Base-by-base conservation (phyloP, 2,888 invertebrate genomes). In the Frankliniella fusca region DNA sequence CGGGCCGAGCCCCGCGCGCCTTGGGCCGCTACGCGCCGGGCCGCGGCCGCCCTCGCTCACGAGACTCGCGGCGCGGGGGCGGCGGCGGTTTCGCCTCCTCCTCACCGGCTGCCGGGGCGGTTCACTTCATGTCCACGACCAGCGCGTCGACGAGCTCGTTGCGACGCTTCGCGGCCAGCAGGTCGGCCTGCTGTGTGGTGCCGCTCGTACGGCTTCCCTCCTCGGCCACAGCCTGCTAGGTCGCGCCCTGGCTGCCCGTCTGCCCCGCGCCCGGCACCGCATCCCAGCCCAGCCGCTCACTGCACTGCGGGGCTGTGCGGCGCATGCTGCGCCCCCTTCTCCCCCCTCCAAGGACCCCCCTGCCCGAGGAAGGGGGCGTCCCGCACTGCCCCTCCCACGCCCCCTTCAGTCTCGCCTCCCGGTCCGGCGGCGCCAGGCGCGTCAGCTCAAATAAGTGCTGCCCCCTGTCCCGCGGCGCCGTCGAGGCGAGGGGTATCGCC, bases 381-480 rank as follows among this genome's bases (percentile, higher is more conserved):
- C 48, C 3, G n/a, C n/a, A 28, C 27, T 49, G 49, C 81, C 81
- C 82, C 81, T 20, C 80, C 61, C 81, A 80, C 82, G 82, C 49
- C 82, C 81, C 81, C 61, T 27, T 27, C 84, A 83, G 70, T 76
- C 83, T n/a, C 80, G n/a, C n/a, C n/a, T n/a, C 80, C 28, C 83
- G 83, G 80, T 80, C 82, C 80, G 80, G 81, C 81, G 82, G 81
- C 27, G 80, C 48, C 20, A 81, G 48, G 49, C 12, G 79, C 27
- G n/a, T 27, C 79, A 50, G 50, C 61, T 0, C 61, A 11, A n/a
- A 61, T n/a, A 15, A n/a, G 61, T 61, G 61, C 61, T 61, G 61
- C 61, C 61, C 61, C 61, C 61, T 15, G 61, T n/a, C 61, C n/a
- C 15, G 18, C 61, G 0, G 18, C 61, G 1, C 61, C 61, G 15